Evolutionary conservation across 2,888 invertebrate genomes (phyloP), one percentile per base, ranked within the genome.

Genomic region (Yponomeuta cagnagella): DNA sequence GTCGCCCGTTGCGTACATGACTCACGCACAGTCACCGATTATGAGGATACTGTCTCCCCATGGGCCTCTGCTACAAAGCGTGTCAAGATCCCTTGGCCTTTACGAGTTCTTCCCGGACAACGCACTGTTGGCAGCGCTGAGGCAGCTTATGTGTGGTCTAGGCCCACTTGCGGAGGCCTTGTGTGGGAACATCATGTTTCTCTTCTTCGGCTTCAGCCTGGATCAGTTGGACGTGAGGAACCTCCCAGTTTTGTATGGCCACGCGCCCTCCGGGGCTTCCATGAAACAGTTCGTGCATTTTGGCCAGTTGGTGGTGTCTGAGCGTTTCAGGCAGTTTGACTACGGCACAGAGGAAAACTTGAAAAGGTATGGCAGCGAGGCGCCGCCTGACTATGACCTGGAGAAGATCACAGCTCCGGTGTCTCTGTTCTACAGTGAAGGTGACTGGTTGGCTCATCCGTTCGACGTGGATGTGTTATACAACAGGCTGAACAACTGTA

Each of bases 51-150:
- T 87, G 12, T 78, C 88, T 2, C 79, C 84, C 0, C 82, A 81
- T 0, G 80, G 79, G 0, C 74, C 80, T 0, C 52, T 84, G 1
- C 70, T 85, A 4, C 78, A 85, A 63, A 76, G 74, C 10, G 69
- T 82, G 5, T 63, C 78, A n/a, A 82, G 84, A 64, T 72, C 83
- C 63, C 73, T 95, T 72, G 94, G 95, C 0, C 67, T 90, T 0
- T 80, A 94, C 73, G 96, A 96, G 78, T 95, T 97, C 75, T 77
- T 94, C 15, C 96, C 96, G 0, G 93, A 93, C 67, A 87, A 82
- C 70, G 81, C 82, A 2, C 82, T 95, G 12, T 80, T 93, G 68
- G 85, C 82, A 4, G 77, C 85, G 30, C 79, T 93, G 67, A 93
- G 93, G 72, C 72, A 78, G 31, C 33, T 83, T 0, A 75, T 93